Conservation (phyloP, 2,888 invertebrate species). For the Athalia circularis region DNA sequence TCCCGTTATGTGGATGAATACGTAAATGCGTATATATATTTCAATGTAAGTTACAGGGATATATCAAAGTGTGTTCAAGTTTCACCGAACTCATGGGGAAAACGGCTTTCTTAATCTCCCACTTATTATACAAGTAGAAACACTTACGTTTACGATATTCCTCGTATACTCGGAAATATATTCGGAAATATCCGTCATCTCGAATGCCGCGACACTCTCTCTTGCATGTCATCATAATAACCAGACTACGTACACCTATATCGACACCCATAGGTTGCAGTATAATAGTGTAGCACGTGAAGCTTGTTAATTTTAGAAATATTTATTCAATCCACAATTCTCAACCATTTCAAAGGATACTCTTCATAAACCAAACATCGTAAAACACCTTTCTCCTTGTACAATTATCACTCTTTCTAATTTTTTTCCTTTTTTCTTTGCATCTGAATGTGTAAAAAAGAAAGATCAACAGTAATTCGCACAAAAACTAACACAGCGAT, state of each 20-base stretch:
- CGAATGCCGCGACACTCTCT: constrained; percentile 5
- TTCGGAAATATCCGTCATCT: neutral
- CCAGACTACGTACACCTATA: neutral
- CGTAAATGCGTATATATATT: too few relatives aligned
- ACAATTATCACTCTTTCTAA: neutral
- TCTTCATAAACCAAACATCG: neutral
- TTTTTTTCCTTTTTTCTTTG: neutral
- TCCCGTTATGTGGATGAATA: too few relatives aligned
- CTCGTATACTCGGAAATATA: neutral
- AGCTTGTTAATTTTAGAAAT: constrained; percentile 24
- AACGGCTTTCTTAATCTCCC: too few relatives aligned
- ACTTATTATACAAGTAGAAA: too few relatives aligned
- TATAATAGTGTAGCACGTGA: neutral
- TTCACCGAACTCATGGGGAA: too few relatives aligned
- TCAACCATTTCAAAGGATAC: neutral
- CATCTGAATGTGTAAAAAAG: too few relatives aligned
- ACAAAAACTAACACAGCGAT: too few relatives aligned
- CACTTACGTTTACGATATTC: too few relatives aligned
- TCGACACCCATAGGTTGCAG: neutral
- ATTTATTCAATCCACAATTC: constrained; percentile 21
- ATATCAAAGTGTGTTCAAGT: too few relatives aligned
- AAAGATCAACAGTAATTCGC: too few relatives aligned
- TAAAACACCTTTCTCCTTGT: too few relatives aligned
- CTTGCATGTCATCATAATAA: neutral
- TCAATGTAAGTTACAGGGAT: too few relatives aligned